A percentile compares a stretch with the other conserved stretches of the same genome.
These are phyloP conservation scores for Cygnus olor DNA, from an alignment of 2,797 vertebrate species.

Conservation along the genomic window DNA sequence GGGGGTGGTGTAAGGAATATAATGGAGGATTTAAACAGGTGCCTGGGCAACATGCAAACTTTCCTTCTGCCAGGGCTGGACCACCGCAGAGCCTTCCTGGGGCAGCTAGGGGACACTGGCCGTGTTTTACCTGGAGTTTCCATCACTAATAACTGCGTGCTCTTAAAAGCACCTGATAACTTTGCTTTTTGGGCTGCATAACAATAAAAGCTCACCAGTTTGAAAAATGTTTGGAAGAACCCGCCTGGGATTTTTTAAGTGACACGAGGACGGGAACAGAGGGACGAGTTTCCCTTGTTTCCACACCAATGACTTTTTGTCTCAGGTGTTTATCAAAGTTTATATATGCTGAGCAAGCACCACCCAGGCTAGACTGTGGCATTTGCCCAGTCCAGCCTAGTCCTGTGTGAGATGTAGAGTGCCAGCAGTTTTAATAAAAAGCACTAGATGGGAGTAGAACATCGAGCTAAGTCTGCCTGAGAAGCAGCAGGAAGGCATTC, in stretches of 20 bases:
- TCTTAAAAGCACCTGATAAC: background rate
- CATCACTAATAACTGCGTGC: accelerated
- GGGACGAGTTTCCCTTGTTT: background rate
- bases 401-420: background rate
- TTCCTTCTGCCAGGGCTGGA: background rate
- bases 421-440: slow-evolving; percentile 51
- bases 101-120: accelerated
- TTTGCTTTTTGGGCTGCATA: background rate
- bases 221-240: background rate
- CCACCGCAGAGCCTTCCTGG: background rate
- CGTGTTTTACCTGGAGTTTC: background rate
- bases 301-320: background rate
- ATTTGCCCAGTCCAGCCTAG: background rate
- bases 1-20: background rate
- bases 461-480: slow-evolving; percentile 20
- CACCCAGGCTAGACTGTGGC: background rate
- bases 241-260: background rate
- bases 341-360: background rate
- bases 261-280: background rate
- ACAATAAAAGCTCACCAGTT: background rate
- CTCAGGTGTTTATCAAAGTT: background rate
- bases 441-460: slow-evolving; percentile 72
- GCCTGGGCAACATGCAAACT: background rate
- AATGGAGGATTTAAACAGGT: background rate
- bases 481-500: background rate